phyloP scores from a whole-genome alignment of 2,797 vertebrate genomes.

The Lerista edwardsae region DNA sequence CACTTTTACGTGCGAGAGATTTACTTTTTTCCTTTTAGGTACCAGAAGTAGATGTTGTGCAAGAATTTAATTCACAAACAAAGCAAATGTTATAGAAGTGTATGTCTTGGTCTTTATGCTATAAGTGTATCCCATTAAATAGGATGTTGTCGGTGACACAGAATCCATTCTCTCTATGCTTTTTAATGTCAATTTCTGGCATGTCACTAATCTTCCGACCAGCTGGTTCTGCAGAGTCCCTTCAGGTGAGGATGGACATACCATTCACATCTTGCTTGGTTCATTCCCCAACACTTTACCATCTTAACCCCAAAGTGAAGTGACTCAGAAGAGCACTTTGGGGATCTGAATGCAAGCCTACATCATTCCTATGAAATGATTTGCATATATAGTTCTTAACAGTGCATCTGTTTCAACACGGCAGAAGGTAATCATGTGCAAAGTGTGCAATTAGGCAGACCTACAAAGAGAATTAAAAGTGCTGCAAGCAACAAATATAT shows the following conservation, averaged over 20 bases:
- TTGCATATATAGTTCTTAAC: neutral
- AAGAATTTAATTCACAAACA: neutral
- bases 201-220: neutral
- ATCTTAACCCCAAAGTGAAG: neutral
- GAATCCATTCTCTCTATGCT: neutral
- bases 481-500: constrained; percentile 32
- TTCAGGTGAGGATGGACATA: neutral
- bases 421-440: neutral
- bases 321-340: neutral
- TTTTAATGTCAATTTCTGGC: neutral
- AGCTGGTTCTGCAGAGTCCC: neutral
- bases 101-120: neutral
- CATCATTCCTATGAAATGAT: neutral
- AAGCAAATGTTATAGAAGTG: no score
- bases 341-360: neutral
- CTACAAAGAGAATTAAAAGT: constrained; percentile 27
- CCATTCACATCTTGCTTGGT: neutral
- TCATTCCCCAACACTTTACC: neutral
- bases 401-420: neutral
- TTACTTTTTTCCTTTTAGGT: neutral
- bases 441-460: constrained; percentile 30
- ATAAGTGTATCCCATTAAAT: neutral
- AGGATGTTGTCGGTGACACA: neutral
- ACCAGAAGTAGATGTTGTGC: neutral
- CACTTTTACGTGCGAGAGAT: neutral